A percentile compares a stretch with the other conserved stretches of the same genome.
Evolutionary conservation across 2,888 invertebrate genomes (phyloP).

Genomic region (Dynastes maya): DNA sequence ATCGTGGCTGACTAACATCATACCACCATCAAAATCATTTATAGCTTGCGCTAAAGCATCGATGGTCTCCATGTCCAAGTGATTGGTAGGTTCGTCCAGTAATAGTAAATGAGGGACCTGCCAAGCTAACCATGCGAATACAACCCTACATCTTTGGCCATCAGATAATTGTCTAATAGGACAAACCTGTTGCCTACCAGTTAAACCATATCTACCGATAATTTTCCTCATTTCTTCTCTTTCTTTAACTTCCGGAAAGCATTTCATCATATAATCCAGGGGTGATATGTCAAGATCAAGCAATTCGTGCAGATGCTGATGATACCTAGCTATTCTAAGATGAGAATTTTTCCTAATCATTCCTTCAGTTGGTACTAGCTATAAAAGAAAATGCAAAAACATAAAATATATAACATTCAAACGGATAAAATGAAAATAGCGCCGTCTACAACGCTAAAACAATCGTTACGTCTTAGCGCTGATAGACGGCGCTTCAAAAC

Average conservation of each 20-base stretch:
- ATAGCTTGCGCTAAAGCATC: conserved; percentile 98
- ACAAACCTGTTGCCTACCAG: conserved; percentile 96
- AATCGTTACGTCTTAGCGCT: background rate
- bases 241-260: conserved; percentile 97
- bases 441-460: background rate
- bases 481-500: conserved; percentile 58
- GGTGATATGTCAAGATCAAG: conserved; percentile 96
- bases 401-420: background rate
- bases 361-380: conserved; percentile 94
- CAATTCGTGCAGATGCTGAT: conserved; percentile 98
- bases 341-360: conserved; percentile 99
- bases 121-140: conserved; percentile 99
- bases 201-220: conserved; percentile 94
- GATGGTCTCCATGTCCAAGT: conserved; percentile 98
- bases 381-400: conserved; percentile 57
- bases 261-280: conserved; percentile 98
- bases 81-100: conserved; percentile 91
- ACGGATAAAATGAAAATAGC: background rate
- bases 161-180: conserved; percentile 96
- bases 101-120: conserved; percentile 95
- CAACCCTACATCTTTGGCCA: conserved; percentile 98
- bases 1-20: conserved; percentile 99
- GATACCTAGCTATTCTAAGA: conserved; percentile 96
- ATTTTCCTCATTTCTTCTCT: conserved; percentile 99
- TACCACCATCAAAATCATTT: conserved; percentile 97